phyloP scores from a whole-genome alignment of 2,888 invertebrate genomes.

The Tholera decimalis region DNA sequence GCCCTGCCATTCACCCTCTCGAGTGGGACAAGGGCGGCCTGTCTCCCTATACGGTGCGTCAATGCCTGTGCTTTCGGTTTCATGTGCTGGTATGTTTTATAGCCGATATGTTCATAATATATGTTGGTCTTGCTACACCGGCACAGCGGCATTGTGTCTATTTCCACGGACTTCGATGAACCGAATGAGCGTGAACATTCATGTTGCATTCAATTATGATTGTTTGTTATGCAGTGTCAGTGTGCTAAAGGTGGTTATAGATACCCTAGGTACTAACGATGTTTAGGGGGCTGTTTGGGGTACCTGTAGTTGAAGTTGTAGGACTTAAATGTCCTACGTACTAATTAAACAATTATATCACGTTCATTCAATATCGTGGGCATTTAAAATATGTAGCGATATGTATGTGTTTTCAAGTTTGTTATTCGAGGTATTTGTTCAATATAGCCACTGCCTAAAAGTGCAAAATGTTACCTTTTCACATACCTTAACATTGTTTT shows the following conservation, averaged over 20 bases:
- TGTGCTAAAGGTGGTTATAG: background rate
- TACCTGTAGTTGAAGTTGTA: background rate
- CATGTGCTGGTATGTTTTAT: slow-evolving; percentile 30
- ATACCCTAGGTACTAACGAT: background rate
- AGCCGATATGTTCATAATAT: slow-evolving; percentile 11
- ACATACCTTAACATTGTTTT: too few species aligned
- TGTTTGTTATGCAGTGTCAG: background rate
- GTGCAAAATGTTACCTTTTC: too few species aligned
- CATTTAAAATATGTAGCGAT: too few species aligned
- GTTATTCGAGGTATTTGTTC: too few species aligned
- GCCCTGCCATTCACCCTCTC: slow-evolving; percentile 70
- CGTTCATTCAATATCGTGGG: too few species aligned
- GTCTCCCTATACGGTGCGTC: slow-evolving; percentile 77
- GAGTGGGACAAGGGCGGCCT: slow-evolving; percentile 80
- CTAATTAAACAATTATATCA: too few species aligned
- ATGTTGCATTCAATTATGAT: background rate
- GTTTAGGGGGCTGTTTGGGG: background rate
- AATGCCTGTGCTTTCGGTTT: slow-evolving; percentile 65
- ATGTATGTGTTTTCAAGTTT: too few species aligned
- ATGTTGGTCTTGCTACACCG: slow-evolving; percentile 20
- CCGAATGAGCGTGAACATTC: slow-evolving; percentile 15
- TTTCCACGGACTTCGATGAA: slow-evolving; percentile 31
- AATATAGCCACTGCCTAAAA: too few species aligned
- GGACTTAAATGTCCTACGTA: too few species aligned
- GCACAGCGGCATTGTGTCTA: slow-evolving; percentile 22